These are phyloP conservation scores for Ceratosolen solmsi DNA, from an alignment of 1,140 invertebrate species.

Conservation along the genomic window DNA sequence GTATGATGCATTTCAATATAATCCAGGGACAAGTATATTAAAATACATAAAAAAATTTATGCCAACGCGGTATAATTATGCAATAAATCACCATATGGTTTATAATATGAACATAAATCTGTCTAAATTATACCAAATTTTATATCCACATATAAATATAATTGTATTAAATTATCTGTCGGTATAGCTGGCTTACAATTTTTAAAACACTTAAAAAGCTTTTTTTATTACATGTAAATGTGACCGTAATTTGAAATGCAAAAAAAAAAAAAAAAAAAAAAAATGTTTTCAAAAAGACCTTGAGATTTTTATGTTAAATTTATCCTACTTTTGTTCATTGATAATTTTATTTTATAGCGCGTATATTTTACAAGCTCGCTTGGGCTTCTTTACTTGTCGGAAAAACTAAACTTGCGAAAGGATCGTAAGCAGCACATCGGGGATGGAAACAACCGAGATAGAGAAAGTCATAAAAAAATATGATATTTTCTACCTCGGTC, in stretches of 20 bases:
- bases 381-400: background rate
- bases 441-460: background rate
- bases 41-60: background rate
- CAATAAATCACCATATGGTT: background rate
- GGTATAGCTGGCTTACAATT: background rate
- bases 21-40: background rate
- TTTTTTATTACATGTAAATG: background rate
- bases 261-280: background rate
- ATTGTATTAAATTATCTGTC: background rate
- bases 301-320: background rate
- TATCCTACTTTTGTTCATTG: conserved; percentile 8
- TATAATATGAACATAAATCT: background rate
- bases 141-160: background rate
- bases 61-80: background rate
- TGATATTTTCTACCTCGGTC: background rate
- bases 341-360: background rate
- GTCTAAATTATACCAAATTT: background rate
- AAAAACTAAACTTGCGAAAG: background rate
- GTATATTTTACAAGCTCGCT: background rate
- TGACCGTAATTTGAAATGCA: background rate
- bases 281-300: background rate
- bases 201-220: background rate
- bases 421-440: background rate
- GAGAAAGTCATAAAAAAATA: background rate
- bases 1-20: no score